A percentile compares a stretch with the other conserved stretches of the same genome.
Evolutionary conservation across 2,888 invertebrate genomes (phyloP).

Genomic region (Chorisops tibialis): DNA sequence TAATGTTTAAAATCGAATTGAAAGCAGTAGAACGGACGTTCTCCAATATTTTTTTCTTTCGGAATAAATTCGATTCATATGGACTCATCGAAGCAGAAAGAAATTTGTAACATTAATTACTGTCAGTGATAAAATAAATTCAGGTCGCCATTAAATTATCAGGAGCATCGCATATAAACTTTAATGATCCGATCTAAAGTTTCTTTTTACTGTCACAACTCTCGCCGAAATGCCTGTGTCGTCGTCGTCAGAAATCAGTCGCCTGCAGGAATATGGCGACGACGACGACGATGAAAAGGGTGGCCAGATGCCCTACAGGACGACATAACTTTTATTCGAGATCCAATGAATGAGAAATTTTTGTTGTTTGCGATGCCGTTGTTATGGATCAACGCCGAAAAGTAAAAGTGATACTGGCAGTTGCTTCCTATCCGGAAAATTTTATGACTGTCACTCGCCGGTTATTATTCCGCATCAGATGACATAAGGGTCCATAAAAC

Average conservation of each 20-base stretch:
- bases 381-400: neutral
- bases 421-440: constrained; percentile 12
- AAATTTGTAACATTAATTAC: constrained; percentile 2
- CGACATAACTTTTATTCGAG: constrained; percentile 3
- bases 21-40: too few species aligned
- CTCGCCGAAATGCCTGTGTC: constrained; percentile 5
- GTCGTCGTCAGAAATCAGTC: constrained; percentile 12
- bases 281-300: neutral
- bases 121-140: constrained; percentile 3
- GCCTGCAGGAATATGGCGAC: constrained; percentile 2
- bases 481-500: constrained; percentile 11
- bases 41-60: too few species aligned
- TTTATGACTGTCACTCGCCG: constrained; percentile 13
- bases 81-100: too few species aligned
- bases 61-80: too few species aligned
- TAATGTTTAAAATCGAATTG: too few species aligned
- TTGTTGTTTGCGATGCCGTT: neutral
- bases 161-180: constrained; percentile 15
- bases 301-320: constrained; percentile 4
- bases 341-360: constrained; percentile 20
- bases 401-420: neutral
- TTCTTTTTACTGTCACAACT: constrained; percentile 7
- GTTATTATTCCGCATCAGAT: constrained; percentile 20
- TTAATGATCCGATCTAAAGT: constrained; percentile 13
- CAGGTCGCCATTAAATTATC: constrained; percentile 20